Conservation (phyloP, 2,888 invertebrate species). For the Cynaeus angustus region DNA sequence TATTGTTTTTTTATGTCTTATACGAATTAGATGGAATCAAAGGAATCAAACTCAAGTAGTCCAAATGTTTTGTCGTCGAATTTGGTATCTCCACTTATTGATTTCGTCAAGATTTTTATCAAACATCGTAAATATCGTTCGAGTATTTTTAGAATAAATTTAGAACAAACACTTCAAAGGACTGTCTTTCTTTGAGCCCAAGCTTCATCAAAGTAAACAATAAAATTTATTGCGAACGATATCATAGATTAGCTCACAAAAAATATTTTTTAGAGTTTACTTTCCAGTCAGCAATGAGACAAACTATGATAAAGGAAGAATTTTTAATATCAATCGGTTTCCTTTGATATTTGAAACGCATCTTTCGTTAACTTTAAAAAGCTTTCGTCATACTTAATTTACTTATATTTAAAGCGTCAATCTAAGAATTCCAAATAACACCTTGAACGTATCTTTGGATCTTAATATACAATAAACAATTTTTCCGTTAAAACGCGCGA, state of each 20-base stretch:
- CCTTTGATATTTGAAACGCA: constrained; percentile 11
- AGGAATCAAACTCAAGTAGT: too few relatives aligned
- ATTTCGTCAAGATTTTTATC: constrained; percentile 1
- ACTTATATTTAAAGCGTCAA: background rate
- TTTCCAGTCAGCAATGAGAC: background rate
- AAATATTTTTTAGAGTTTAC: background rate
- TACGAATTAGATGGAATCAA: too few relatives aligned
- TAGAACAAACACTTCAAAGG: constrained; percentile 15
- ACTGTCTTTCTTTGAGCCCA: background rate
- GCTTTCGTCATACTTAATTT: background rate
- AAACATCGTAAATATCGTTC: background rate
- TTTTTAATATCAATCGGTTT: background rate
- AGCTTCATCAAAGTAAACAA: constrained; percentile 11
- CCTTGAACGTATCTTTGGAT: constrained; percentile 4
- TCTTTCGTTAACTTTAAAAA: constrained; percentile 1
- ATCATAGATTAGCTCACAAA: background rate
- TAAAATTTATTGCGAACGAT: background rate
- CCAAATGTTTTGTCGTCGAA: too few relatives aligned
- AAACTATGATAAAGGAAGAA: background rate
- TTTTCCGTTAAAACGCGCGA: background rate
- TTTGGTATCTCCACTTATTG: background rate
- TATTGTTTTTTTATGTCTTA: too few relatives aligned
- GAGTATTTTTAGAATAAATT: constrained; percentile 12
- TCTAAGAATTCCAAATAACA: constrained; percentile 15
- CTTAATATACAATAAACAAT: constrained; percentile 12